phyloP scores from a whole-genome alignment of 2,797 vertebrate genomes.

The Lithobates sylvaticus region DNA sequence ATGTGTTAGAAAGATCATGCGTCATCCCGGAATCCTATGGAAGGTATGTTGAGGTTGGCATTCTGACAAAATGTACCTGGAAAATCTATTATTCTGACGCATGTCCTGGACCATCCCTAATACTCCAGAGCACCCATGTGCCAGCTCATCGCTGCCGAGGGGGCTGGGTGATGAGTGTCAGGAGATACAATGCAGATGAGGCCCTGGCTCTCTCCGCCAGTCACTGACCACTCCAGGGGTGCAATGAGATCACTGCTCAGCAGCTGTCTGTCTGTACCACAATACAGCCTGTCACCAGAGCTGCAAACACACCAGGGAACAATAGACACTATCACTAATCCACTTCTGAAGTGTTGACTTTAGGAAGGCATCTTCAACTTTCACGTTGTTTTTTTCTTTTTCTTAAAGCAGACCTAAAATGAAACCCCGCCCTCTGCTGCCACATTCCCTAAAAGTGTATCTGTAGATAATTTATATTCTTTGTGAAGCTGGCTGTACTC shows the following conservation, averaged over 20 bases:
- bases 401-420: too few species aligned
- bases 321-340: background rate
- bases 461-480: too few species aligned
- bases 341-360: too few species aligned
- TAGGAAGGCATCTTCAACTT: too few species aligned
- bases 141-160: conserved; percentile 46
- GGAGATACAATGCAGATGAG: conserved; percentile 31
- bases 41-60: conserved; percentile 28
- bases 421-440: too few species aligned
- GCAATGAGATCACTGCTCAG: conserved; percentile 17
- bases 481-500: too few species aligned
- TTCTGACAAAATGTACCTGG: conserved; percentile 48
- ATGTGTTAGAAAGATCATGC: background rate
- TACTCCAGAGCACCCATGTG: background rate
- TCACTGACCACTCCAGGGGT: conserved; percentile 22
- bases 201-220: conserved; percentile 20
- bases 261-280: conserved; percentile 20
- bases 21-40: conserved; percentile 12
- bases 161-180: background rate
- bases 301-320: background rate
- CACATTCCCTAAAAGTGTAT: too few species aligned
- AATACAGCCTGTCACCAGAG: conserved; percentile 5
- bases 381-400: too few species aligned
- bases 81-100: conserved; percentile 37
- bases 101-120: conserved; percentile 37